Conservation (phyloP, 2,113 vertebrate genomes). For the Cercocebus atys region DNA sequence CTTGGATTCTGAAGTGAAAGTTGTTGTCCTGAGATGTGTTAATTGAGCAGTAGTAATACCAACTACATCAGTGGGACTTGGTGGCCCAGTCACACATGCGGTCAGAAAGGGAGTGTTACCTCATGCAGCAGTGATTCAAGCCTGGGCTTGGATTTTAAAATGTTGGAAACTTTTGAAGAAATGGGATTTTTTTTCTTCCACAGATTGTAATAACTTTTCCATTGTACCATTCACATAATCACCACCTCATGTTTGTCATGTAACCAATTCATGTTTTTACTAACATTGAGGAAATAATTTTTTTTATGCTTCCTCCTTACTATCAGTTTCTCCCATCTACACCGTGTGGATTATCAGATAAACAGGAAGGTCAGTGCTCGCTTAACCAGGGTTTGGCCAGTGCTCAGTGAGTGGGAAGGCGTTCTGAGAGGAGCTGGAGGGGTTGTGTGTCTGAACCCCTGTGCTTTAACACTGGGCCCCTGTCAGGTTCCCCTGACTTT, state of each 20-base stretch:
- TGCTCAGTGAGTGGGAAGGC: background rate
- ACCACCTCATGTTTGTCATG: background rate
- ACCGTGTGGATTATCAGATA: background rate
- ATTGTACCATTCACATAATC: background rate
- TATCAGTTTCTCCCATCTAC: background rate
- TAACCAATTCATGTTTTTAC: background rate
- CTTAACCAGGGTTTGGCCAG: background rate
- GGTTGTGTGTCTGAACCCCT: background rate
- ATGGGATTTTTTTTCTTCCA: background rate
- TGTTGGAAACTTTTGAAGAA: conserved; percentile 9
- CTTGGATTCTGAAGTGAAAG: background rate
- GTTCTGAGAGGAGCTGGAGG: rapidly evolving
- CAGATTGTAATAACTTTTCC: background rate
- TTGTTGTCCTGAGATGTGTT: background rate
- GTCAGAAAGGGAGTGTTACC: background rate
- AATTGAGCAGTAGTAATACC: background rate
- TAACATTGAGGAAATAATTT: background rate
- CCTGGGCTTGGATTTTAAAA: background rate
- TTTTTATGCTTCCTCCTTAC: background rate
- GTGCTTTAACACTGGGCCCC: background rate
- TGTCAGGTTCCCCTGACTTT: background rate
- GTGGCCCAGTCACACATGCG: background rate
- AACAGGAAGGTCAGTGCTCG: background rate
- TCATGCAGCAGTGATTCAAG: background rate
- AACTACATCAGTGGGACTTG: background rate